Evolutionary conservation across 2,797 vertebrate genomes (phyloP), one percentile per base, ranked within the genome.

Genomic region (Caiman crocodilus): DNA sequence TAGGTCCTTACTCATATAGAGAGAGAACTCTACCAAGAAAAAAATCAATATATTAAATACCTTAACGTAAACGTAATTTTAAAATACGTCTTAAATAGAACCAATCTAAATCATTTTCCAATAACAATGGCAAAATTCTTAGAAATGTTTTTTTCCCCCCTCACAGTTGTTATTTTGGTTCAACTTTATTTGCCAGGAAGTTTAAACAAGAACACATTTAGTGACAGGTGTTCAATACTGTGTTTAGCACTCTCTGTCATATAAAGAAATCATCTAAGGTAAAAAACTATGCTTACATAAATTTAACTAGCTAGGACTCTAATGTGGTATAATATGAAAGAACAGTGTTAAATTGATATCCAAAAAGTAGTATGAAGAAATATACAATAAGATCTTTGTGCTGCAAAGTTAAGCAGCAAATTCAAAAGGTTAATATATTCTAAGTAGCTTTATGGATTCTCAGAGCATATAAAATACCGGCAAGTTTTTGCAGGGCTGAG

Each of bases 261-360:
- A 64, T 42, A 75, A 50, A 50, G 30, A 81, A 92, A 73, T 30
- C 28, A 58, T 26, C 1, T 42, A 11, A 23, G 71, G 67, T 3
- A 20, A 75, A 59, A 84, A 67, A 10, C 59, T 11, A 9, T 11
- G 42, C 8, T 42, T 42, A 42, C 7, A 2, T 4, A 3, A 32
- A 57, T n/a, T 57, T 15, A 20, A 26, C 6, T 2, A 17, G 28
- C 16, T 1, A 1, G 16, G 18, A 77, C 1, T 21, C 63, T 65
- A 26, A 3, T 0, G 1, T 5, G 16, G 32, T 4, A 25, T 23
- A 63, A 15, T 26, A 8, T 0, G 2, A 57, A 69, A 30, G 21
- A 69, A 21, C 0, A 28, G 79, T 30, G 1, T 17, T 1, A 30
- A 50, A 81, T 0, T 69, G 20, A 69, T 69, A 35, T 21, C 65